These are phyloP conservation scores for Gallinago media DNA, from an alignment of 2,113 vertebrate species.

Conservation along the genomic window DNA sequence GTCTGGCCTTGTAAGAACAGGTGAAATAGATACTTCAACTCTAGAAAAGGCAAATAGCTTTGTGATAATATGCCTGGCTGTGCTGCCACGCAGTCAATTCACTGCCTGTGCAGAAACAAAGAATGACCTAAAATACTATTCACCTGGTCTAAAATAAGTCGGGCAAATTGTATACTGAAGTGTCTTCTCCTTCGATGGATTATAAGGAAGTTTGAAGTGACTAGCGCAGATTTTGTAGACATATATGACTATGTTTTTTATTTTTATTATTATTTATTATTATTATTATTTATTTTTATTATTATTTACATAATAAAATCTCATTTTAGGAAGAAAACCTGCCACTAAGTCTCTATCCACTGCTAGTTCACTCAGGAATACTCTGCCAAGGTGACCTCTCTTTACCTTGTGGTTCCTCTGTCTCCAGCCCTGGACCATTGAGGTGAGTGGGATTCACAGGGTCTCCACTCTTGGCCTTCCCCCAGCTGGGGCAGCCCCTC, in stretches of 20 bases:
- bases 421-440: rapidly evolving
- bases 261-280: too few relatives aligned
- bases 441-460: neutral
- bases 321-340: neutral
- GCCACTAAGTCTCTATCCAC: neutral
- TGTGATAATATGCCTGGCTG: neutral
- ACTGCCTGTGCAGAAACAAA: neutral
- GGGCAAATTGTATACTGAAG: neutral
- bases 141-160: neutral
- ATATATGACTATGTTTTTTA: neutral
- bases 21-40: neutral
- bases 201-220: neutral
- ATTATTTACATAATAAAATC: neutral
- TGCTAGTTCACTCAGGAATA: neutral
- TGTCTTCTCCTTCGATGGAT: neutral
- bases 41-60: neutral
- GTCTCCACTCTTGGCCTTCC: neutral
- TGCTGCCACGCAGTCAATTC: neutral
- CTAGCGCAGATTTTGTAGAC: neutral
- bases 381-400: neutral
- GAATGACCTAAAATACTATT: neutral
- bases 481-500: neutral
- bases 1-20: neutral
- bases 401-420: neutral
- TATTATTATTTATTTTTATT: too few relatives aligned